A percentile compares a stretch with the other conserved stretches of the same genome.
Conservation (phyloP, 2,113 vertebrate species). For the Oryzias curvinotus region DNA sequence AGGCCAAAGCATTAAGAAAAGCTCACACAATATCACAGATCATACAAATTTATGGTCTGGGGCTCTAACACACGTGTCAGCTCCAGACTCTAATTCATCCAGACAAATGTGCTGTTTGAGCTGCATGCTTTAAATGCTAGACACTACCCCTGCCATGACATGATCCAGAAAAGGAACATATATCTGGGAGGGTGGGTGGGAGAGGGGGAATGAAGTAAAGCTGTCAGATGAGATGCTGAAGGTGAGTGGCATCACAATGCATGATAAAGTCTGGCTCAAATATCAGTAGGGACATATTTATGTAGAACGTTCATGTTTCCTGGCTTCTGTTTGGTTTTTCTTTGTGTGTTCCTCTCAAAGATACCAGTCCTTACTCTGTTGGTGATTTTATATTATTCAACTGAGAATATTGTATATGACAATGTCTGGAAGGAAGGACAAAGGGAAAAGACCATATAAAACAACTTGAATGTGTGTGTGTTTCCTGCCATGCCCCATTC, state of each 20-base stretch:
- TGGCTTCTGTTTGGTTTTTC: too few species aligned
- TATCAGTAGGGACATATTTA: too few species aligned
- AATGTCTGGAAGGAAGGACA: too few species aligned
- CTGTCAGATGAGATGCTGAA: conserved; percentile 12
- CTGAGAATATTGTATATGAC: too few species aligned
- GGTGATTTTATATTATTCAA: too few species aligned
- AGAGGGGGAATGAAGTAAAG: conserved; percentile 3
- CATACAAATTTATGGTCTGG: conserved; percentile 48
- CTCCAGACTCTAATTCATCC: conserved; percentile 32
- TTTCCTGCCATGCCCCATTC: too few species aligned
- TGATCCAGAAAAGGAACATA: conserved; percentile 35
- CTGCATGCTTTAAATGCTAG: conserved; percentile 38
- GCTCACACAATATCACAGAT: conserved; percentile 30
- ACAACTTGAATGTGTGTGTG: too few species aligned
- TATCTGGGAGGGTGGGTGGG: conserved; percentile 20
- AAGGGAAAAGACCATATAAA: too few species aligned
- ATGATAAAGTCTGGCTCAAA: not conserved
- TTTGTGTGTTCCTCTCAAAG: too few species aligned
- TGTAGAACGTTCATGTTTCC: too few species aligned
- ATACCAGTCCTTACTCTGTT: too few species aligned
- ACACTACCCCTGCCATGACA: conserved; percentile 33
- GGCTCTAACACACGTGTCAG: not conserved
- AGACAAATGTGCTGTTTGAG: conserved; percentile 30
- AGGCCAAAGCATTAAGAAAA: conserved; percentile 22
- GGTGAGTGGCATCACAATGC: conserved; percentile 15